Percentiles rank a stretch among this genome's conserved stretches.
These are phyloP conservation scores for Eublepharis macularius DNA, from an alignment of 2,113 vertebrate species.

Conservation along the genomic window DNA sequence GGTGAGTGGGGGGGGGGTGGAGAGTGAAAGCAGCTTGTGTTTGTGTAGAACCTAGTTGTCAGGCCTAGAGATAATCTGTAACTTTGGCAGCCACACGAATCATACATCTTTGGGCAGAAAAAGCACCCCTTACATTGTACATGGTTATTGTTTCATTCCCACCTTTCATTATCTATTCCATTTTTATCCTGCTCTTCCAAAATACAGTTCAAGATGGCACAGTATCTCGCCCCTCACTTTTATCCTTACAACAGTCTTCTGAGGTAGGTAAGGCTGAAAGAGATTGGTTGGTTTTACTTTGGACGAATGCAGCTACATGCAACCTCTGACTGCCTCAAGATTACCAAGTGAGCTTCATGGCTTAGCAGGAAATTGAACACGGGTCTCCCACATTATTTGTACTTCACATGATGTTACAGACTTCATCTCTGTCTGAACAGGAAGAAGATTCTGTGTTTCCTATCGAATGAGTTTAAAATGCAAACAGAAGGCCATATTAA, in stretches of 20 bases:
- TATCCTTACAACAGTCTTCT: too few relatives aligned
- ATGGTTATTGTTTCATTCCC: background rate
- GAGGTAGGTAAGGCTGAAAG: too few relatives aligned
- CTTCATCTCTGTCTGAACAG: background rate
- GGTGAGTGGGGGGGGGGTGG: too few relatives aligned
- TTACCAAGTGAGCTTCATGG: too few relatives aligned
- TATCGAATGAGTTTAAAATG: background rate
- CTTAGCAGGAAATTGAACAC: too few relatives aligned
- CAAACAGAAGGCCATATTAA: background rate
- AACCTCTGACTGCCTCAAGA: too few relatives aligned
- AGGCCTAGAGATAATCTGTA: background rate
- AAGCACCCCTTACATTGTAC: background rate
- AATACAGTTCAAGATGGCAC: too few relatives aligned
- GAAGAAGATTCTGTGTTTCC: background rate
- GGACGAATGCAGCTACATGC: too few relatives aligned
- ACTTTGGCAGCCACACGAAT: background rate
- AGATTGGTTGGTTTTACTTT: too few relatives aligned
- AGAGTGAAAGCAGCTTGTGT: background rate
- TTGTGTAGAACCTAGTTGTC: conserved; percentile 18
- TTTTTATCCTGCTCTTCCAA: too few relatives aligned
- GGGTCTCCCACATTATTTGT: fast-evolving
- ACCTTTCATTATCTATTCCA: background rate
- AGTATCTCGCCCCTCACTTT: too few relatives aligned
- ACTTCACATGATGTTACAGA: background rate
- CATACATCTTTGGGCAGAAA: background rate